Base-by-base conservation (phyloP, 1,140 invertebrate genomes). In the Brachionus angularis region DNA sequence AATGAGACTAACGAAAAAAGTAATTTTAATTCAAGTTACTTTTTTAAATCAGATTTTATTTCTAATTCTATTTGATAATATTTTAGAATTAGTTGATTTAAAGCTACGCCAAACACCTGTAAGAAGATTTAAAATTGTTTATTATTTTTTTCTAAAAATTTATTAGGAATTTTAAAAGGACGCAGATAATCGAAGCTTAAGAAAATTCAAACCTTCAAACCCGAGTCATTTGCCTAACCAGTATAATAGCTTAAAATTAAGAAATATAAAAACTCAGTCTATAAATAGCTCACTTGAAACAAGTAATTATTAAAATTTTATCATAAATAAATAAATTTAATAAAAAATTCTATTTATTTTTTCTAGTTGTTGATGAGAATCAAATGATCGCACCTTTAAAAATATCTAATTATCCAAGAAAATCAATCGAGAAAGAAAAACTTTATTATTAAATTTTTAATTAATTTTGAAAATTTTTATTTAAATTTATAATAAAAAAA, bases 391-490 rank as follows among this genome's bases (percentile, higher is more conserved):
- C 36, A 36, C 39, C 53, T 5, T 23, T 58, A 3, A 58, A 58
- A 58, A 36, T 58, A 23, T 58, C 39, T 39, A 58, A 58, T 58
- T 36, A 39, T 39, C 53, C 33, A 8, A 58, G 39, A 58, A 18
- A 31, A 58, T 58, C 2, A 58, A n/a, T 39, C 21, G 8, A 25
- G 21, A 47, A 21, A 5, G 34, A 55, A 55, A 36, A 34, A 34
- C 8, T 16, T 33, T 0, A 34, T 3, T 55, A 33, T 55, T 34
- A 16, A 33, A 33, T 7, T 34, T 5, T 53, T 53, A n/a, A 12
- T 5, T 55, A 33, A 5, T 36, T 34, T 18, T 16, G 34, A 7
- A 33, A 55, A 55, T 34, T 31, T n/a, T 18, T 47, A 27, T 23
- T 14, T 25, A 50, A 39, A n/a, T n/a, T n/a, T n/a, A n/a, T n/a